These are phyloP conservation scores for Sorex araneus DNA, from an alignment of 2,113 vertebrate species.

Conservation along the genomic window DNA sequence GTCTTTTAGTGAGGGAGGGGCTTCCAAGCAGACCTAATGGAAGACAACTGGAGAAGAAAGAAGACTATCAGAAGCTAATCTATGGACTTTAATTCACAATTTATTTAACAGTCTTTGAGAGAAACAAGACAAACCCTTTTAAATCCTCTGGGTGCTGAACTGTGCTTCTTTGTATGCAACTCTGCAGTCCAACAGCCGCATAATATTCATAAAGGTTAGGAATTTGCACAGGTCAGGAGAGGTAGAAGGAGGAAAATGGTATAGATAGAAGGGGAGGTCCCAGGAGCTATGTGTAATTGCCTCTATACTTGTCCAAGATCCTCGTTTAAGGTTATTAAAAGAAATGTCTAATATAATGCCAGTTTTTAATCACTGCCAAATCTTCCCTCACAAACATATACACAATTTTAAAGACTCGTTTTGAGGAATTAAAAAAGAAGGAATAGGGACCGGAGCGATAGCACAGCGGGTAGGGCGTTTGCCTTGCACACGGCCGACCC, in stretches of 20 bases:
- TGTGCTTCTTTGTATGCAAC: not conserved
- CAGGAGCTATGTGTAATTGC: not conserved
- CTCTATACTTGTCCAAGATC: constrained; percentile 34
- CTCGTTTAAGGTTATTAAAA: constrained; percentile 47
- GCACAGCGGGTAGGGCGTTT: no score
- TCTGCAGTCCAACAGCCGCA: not conserved
- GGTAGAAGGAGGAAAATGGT: not conserved
- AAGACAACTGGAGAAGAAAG: constrained; percentile 13
- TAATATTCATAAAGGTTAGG: not conserved
- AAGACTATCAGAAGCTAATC: not conserved
- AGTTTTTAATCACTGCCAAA: constrained; percentile 47
- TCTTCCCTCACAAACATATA: constrained; percentile 14
- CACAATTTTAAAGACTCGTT: constrained; percentile 14
- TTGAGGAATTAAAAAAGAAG: constrained; percentile 48
- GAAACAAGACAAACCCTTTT: constrained; percentile 32
- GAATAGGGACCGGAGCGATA: no score
- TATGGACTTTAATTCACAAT: constrained; percentile 16
- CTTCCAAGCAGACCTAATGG: not conserved
- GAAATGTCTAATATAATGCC: constrained; percentile 33
- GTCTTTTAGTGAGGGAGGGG: not conserved
- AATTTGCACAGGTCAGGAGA: not conserved
- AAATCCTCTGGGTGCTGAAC: constrained; percentile 28
- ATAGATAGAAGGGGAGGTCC: not conserved
- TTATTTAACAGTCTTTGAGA: constrained; percentile 47
- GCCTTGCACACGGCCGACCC: no score